Evolutionary conservation across 2,888 invertebrate genomes (phyloP), one percentile per base, ranked within the genome.

Genomic region (Cheiracanthium punctorium): DNA sequence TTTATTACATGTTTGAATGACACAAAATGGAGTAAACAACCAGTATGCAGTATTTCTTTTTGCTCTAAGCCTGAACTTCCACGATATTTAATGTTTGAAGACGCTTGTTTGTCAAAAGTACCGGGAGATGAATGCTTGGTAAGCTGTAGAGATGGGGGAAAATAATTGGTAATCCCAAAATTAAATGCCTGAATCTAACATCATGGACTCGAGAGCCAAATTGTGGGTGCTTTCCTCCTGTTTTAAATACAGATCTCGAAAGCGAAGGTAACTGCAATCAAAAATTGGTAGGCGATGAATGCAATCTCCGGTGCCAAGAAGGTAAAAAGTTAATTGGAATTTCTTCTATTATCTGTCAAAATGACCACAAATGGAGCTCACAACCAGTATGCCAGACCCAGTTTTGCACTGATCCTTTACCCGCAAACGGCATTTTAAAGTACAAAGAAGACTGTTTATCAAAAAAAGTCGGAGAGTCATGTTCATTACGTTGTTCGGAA

Each of bases 401-500:
- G 14, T 29, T 24, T 12, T 81, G 74, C 17, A 20, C 37, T 10
- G 17, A 24, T 2, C 81, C 74, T 1, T 28, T 24, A 17, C 17
- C 48, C 10, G 58, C 12, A 14, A 29, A 41, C n/a, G 48, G 29
- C 1, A 48, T 72, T 12, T 17, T 74, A 8, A n/a, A 48, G 8
- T n/a, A 14, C 8, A 48, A 24, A n/a, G 48, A 48, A n/a, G 37
- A 58, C 10, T 84, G 84, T 28, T 43, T 52, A 4, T 14, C 33
- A 0, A 73, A 73, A 37, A n/a, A 10, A 0, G 4, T 29, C 0
- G 77, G 73, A 1, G 58, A 73, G 0, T 17, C 29, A 1, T 79
- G 84, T 67, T 1, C 20, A 5, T 2, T 79, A 29, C 32, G 20
- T 17, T 84, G 84, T 8, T 29, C 24, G 24, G 69, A 79, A 30